Evolutionary conservation across 2,113 vertebrate genomes (phyloP), one percentile per base, ranked within the genome.

Genomic region (Channa maculata): DNA sequence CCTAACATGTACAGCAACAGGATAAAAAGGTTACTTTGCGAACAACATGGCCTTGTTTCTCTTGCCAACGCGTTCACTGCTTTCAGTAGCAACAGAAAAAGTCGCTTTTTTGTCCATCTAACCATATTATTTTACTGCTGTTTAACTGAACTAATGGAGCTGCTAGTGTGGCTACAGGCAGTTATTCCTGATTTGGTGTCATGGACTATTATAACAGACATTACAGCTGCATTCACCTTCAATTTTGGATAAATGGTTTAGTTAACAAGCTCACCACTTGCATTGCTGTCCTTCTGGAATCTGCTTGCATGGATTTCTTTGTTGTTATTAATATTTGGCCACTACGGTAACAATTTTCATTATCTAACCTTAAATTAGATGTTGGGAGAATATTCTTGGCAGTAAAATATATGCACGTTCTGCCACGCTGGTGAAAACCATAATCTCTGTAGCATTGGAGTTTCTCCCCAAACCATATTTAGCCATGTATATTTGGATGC

Each of bases 201-300:
- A 70, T 33, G 3, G 59, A 63, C 10, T 14, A 5, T 55, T n/a
- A 46, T 15, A 50, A 45, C 34, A 34, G 53, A 43, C 14, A 38
- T 57, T 58, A 60, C 55, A 66, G 62, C 15, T 43, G 41, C 8
- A 53, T 14, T 59, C 53, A 55, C 45, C 44, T n/a, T 52, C 41
- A 15, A 0, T 52, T 50, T 48, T 15, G 24, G 41, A 52, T 53
- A 50, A 37, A 3, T 37, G 66, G 52, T 51, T 65, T 24, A 57
- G 15, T 2, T 37, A 5, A 53, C 24, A 12, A 9, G 7, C 36
- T 36, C 5, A 33, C 10, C 2, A 1, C 7, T 55, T n/a, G 10
- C 34, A 48, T 12, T 44, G 48, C 57, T 44, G 46, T 52, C 7
- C 15, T 34, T 36, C 10, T 34, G 5, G 5, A 46, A 24, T 24